Conservation (phyloP, 2,113 vertebrate genomes). For the Colossoma macropomum region DNA sequence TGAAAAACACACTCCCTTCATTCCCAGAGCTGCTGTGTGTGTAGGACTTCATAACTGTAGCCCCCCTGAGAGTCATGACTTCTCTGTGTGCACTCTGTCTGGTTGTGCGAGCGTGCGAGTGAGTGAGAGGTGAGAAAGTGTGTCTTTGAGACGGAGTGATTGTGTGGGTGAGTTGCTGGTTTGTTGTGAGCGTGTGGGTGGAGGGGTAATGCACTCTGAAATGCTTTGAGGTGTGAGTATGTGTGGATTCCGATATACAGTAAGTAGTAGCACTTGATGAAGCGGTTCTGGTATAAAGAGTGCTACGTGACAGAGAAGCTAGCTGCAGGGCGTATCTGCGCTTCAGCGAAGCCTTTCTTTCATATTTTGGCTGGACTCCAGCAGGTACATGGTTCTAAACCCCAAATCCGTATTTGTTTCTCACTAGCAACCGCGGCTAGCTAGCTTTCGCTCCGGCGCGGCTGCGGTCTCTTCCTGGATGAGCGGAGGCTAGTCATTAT, state of each 20-base stretch:
- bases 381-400: not conserved
- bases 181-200: conserved; percentile 52
- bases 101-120: conserved; percentile 19
- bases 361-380: not conserved
- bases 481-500: conserved; percentile 44
- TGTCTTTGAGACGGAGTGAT: conserved; percentile 53
- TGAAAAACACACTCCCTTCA: not conserved
- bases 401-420: conserved; percentile 3
- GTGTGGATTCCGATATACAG: conserved; percentile 9
- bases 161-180: conserved; percentile 46
- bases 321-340: not conserved
- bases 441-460: not conserved
- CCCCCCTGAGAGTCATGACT: conserved; percentile 26
- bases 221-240: conserved; percentile 22
- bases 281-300: not conserved
- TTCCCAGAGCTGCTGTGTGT: not conserved
- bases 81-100: conserved; percentile 17
- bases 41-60: conserved; percentile 41
- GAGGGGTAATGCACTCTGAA: conserved; percentile 54
- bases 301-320: conserved; percentile 1
- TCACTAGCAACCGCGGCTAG: not conserved
- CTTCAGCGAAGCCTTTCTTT: not conserved
- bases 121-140: conserved; percentile 35
- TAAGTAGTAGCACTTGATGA: not conserved
- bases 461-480: not conserved